These are phyloP conservation scores for Brachirus orientalis DNA, from an alignment of 2,113 vertebrate genomes.

Conservation along the genomic window DNA sequence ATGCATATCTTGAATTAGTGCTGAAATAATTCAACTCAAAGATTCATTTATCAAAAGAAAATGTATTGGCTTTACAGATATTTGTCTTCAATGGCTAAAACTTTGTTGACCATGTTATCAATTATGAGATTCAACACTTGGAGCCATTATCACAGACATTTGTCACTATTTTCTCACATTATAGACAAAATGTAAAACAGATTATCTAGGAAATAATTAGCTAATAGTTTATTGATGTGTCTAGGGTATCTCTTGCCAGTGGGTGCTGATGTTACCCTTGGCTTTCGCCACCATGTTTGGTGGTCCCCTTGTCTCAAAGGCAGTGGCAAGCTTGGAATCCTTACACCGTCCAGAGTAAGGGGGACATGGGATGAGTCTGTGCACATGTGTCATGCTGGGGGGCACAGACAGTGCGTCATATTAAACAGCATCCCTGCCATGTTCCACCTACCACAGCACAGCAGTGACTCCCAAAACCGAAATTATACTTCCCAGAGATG, in stretches of 20 bases:
- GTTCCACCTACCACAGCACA: constrained; percentile 48
- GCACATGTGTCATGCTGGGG: constrained; percentile 68
- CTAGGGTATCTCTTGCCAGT: constrained; percentile 65
- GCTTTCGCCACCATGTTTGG: constrained; percentile 58
- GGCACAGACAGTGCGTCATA: constrained; percentile 63
- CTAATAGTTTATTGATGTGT: constrained; percentile 66
- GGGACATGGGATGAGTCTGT: constrained; percentile 53
- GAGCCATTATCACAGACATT: too few species aligned
- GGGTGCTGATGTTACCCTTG: constrained; percentile 74
- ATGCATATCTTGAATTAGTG: too few species aligned
- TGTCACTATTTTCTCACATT: too few species aligned
- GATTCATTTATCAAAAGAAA: too few species aligned
- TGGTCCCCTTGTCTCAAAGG: constrained; percentile 45
- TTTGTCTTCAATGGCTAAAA: too few species aligned
- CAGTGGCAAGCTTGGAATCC: constrained; percentile 71
- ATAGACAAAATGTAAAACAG: too few species aligned
- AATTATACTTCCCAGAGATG: constrained; percentile 61
- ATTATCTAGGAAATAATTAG: neutral
- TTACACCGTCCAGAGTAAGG: constrained; percentile 54
- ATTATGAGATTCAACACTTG: too few species aligned
- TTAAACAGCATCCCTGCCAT: constrained; percentile 54
- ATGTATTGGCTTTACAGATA: too few species aligned
- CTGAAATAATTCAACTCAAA: neutral
- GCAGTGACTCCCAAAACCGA: constrained; percentile 61
- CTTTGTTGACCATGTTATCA: too few species aligned